Conservation (phyloP, 1,140 invertebrate genomes). For the Phocides pigmalion region DNA sequence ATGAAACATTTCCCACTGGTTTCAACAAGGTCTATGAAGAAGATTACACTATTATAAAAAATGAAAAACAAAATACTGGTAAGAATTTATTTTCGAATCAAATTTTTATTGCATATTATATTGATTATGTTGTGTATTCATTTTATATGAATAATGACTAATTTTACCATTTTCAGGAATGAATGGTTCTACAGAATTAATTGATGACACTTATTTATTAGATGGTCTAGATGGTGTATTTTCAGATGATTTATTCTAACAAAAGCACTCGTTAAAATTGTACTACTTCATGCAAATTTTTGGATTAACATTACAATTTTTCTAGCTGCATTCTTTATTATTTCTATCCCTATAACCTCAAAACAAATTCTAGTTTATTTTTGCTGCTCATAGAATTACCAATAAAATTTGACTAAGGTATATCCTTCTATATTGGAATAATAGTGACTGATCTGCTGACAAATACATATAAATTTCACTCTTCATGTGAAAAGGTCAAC, state of each 20-base stretch:
- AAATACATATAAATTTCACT: too few species aligned
- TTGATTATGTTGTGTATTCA: too few species aligned
- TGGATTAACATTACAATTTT: background rate
- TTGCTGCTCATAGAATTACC: too few species aligned
- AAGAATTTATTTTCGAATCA: conserved; percentile 25
- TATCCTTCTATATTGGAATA: too few species aligned
- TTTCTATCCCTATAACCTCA: background rate
- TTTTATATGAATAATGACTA: too few species aligned
- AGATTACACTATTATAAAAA: conserved; percentile 64
- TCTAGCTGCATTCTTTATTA: background rate
- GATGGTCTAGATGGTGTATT: conserved; percentile 66
- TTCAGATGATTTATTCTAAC: conserved; percentile 63
- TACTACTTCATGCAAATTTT: background rate
- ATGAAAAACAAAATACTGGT: conserved; percentile 55
- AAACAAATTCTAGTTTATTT: background rate
- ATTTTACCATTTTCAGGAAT: conserved; percentile 54
- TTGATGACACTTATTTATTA: conserved; percentile 43
- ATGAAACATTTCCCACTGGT: conserved; percentile 53
- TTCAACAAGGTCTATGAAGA: conserved; percentile 55
- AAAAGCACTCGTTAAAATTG: background rate
- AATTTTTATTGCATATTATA: too few species aligned
- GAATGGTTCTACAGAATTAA: conserved; percentile 31
- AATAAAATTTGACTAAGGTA: too few species aligned
- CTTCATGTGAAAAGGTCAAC: too few species aligned
- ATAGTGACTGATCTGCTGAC: too few species aligned